Conservation (phyloP, 2,888 invertebrate species). For the Hetaerina titia region DNA sequence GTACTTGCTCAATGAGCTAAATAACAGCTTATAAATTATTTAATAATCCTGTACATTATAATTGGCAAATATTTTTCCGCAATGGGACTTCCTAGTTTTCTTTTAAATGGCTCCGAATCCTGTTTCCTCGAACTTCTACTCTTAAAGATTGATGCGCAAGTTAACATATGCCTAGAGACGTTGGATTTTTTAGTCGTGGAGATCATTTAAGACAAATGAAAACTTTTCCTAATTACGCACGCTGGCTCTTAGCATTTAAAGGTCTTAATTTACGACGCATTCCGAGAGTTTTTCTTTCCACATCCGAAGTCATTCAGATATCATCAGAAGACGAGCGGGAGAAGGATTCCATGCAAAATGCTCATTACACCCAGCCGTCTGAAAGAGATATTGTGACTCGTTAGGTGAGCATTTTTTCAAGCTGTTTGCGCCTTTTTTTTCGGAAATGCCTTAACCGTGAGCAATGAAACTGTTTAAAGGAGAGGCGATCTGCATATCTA, state of each 20-base stretch:
- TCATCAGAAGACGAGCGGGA: not conserved
- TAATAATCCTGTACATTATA: too few relatives aligned
- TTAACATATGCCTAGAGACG: not conserved
- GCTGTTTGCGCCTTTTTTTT: not conserved
- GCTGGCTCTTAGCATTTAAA: not conserved
- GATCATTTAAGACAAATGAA: not conserved
- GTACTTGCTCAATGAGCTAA: too few relatives aligned
- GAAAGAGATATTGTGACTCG: not conserved
- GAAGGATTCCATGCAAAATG: not conserved
- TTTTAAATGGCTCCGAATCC: not conserved
- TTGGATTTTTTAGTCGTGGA: not conserved
- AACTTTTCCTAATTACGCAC: not conserved
- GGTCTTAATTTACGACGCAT: not conserved
- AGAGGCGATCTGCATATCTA: slow-evolving; percentile 12
- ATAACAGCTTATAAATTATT: too few relatives aligned
- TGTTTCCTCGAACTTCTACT: not conserved
- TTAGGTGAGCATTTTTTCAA: not conserved
- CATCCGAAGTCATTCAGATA: slow-evolving; percentile 1
- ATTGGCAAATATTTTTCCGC: too few relatives aligned
- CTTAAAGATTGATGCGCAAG: not conserved
- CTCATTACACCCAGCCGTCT: slow-evolving; percentile 12
- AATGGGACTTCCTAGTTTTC: too few relatives aligned
- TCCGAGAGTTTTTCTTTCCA: not conserved
- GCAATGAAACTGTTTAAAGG: not conserved
- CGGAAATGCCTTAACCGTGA: not conserved